Evolutionary conservation across 2,888 invertebrate genomes (phyloP).

Genomic region (Laothoe populi): DNA sequence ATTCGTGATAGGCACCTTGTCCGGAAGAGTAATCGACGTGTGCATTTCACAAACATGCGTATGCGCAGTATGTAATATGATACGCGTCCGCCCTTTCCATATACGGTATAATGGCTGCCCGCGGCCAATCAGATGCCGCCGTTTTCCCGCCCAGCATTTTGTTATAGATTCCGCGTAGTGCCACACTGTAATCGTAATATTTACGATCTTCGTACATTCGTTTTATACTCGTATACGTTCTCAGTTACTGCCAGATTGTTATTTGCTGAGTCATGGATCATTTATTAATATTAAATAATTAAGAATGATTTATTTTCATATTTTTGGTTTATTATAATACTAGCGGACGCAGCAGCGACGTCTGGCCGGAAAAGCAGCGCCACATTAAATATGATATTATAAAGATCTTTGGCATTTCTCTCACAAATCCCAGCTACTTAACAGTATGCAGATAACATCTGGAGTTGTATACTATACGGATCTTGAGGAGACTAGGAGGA

Average conservation of each 20-base stretch:
- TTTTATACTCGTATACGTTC: not conserved
- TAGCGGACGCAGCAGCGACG: too few species aligned
- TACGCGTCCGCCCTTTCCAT: conserved; percentile 67
- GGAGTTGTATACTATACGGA: too few species aligned
- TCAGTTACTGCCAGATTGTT: not conserved
- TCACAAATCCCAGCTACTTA: too few species aligned
- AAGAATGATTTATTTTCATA: too few species aligned
- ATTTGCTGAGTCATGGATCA: not conserved
- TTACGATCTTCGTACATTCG: conserved; percentile 2
- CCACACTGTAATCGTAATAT: conserved; percentile 22
- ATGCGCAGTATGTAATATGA: conserved; percentile 61
- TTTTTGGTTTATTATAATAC: too few species aligned
- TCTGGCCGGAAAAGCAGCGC: too few species aligned
- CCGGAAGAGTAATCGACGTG: conserved; percentile 16
- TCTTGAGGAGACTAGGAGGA: too few species aligned
- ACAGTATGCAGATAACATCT: too few species aligned
- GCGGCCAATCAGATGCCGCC: conserved; percentile 62
- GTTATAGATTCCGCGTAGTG: conserved; percentile 25
- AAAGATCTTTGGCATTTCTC: too few species aligned
- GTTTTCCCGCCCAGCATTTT: conserved; percentile 60
- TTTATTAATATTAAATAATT: too few species aligned
- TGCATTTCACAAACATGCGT: conserved; percentile 32
- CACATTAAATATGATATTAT: too few species aligned
- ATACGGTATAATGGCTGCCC: conserved; percentile 64
- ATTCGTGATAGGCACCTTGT: not conserved